These are phyloP conservation scores for Hemibates koningsi DNA, from an alignment of 2,113 vertebrate species.

Conservation along the genomic window DNA sequence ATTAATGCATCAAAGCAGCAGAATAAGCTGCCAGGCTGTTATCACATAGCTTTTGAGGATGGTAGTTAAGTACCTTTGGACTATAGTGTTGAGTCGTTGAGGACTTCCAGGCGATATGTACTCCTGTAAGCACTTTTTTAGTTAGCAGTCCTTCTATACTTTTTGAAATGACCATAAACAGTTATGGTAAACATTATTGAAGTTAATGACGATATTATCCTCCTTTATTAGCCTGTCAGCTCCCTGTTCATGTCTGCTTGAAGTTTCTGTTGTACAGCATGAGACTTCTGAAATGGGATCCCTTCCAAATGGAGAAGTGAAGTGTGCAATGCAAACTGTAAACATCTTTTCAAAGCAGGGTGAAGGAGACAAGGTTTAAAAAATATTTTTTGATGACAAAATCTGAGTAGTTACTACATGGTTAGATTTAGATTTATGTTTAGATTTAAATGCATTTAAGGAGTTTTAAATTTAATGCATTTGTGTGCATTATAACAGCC, in stretches of 20 bases:
- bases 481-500: not conserved
- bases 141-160: not conserved
- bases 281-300: not conserved
- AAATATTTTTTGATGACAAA: not conserved
- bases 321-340: not conserved
- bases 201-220: not conserved
- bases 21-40: not conserved
- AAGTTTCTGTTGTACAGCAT: not conserved
- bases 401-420: not conserved
- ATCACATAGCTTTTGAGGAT: not conserved
- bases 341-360: not conserved
- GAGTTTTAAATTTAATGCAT: not conserved
- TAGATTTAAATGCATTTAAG: not conserved
- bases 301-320: not conserved
- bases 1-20: not conserved
- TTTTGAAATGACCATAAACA: not conserved
- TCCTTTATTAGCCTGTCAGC: not conserved
- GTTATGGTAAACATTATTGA: not conserved
- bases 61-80: not conserved
- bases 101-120: not conserved
- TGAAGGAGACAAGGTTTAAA: not conserved
- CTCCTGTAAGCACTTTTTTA: not conserved
- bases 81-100: not conserved
- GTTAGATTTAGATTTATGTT: not conserved
- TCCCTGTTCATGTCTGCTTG: not conserved